These are phyloP conservation scores for Dicycla oo DNA, from an alignment of 2,888 invertebrate species.

Conservation along the genomic window DNA sequence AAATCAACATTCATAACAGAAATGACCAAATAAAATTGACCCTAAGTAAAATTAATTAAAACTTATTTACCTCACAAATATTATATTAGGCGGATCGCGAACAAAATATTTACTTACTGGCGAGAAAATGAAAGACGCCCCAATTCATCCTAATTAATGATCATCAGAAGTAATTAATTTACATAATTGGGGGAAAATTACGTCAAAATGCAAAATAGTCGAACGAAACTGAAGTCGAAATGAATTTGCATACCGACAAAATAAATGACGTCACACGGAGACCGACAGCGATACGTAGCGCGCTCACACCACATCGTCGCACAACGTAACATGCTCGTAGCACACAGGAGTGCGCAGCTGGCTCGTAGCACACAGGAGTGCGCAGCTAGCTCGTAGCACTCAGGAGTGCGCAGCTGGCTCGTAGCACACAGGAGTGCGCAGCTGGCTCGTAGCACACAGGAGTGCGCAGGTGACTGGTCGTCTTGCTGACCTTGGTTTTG, in stretches of 20 bases:
- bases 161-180: constrained; percentile 80
- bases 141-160: constrained; percentile 74
- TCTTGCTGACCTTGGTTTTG: too few species aligned
- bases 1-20: neutral
- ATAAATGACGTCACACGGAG: constrained; percentile 64
- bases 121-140: constrained; percentile 57
- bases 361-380: too few species aligned
- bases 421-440: neutral
- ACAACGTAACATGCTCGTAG: neutral
- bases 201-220: constrained; percentile 76
- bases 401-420: too few species aligned
- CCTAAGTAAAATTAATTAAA: neutral
- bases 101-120: constrained; percentile 43
- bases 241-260: constrained; percentile 74
- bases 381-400: too few species aligned
- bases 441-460: neutral
- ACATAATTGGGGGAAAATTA: constrained; percentile 79
- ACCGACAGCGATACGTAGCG: constrained; percentile 10
- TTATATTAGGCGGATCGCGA: constrained; percentile 21
- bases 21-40: neutral
- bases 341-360: too few species aligned
- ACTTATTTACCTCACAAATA: constrained; percentile 24
- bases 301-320: neutral
- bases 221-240: constrained; percentile 72
- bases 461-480: too few species aligned